Percentiles rank a stretch among this genome's conserved stretches.
These are phyloP conservation scores for Tromatobia lineatoria DNA, from an alignment of 2,888 invertebrate species.

Conservation along the genomic window DNA sequence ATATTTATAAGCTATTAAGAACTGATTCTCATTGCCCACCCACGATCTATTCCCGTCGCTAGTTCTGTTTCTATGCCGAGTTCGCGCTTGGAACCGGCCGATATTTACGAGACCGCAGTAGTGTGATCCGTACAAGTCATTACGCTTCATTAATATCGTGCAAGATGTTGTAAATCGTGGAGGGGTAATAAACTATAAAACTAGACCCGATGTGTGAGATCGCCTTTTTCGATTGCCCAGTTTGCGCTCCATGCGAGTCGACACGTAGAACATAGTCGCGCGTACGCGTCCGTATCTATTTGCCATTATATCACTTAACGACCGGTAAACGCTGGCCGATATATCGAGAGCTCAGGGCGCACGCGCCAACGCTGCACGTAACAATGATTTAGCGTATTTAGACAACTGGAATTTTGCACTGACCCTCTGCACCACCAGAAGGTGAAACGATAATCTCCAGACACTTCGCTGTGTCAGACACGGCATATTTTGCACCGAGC, in stretches of 20 bases:
- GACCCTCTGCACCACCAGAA: constrained; percentile 1
- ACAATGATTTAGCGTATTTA: constrained; percentile 59
- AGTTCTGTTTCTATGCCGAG: neutral
- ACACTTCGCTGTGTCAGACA: constrained; percentile 12
- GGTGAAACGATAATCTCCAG: constrained; percentile 48
- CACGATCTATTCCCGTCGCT: neutral
- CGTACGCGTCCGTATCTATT: constrained; percentile 51
- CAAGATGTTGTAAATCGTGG: constrained; percentile 38
- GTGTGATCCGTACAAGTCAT: constrained; percentile 31
- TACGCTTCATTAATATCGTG: constrained; percentile 39
- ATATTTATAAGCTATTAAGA: neutral
- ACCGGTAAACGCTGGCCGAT: constrained; percentile 51
- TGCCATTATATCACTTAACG: constrained; percentile 65
- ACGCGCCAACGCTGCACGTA: constrained; percentile 57
- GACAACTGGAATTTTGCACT: constrained; percentile 60
- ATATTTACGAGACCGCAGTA: constrained; percentile 27
- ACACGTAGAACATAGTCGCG: neutral
- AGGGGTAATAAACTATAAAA: constrained; percentile 31
- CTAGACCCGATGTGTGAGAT: constrained; percentile 35
- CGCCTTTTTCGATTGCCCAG: constrained; percentile 27
- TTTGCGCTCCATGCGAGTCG: constrained; percentile 17
- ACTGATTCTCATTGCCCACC: neutral
- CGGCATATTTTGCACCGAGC: neutral
- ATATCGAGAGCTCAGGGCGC: constrained; percentile 46
- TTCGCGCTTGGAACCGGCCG: neutral